Base-by-base conservation (phyloP, 2,797 vertebrate species). In the Muscicapa striata region DNA sequence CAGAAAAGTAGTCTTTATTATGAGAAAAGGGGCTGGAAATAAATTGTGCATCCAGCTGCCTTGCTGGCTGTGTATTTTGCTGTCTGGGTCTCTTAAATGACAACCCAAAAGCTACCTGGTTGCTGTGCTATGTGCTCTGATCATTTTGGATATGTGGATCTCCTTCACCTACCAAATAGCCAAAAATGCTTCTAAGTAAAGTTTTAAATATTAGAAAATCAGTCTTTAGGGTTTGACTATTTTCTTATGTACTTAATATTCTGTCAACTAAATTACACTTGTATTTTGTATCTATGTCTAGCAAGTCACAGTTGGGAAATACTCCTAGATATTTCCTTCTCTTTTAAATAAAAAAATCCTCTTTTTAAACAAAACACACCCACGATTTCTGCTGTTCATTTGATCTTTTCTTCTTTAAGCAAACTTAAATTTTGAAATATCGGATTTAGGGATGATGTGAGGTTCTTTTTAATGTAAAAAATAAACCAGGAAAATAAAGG, bases 1-100 rank as follows among this genome's bases (percentile, higher is more conserved):
- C 87, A 94, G 61, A 83, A 64, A 51, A 89, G 66, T 51, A 51
- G 66, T 55, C 73, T 91, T 92, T 84, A 82, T 93, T 75, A 75
- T 26, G 43, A 84, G 87, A 89, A 91, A 89, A 81, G 66, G 59
- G 62, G 30, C 62, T 90, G 58, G 48, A 75, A 92, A 90, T 81
- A 87, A 92, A 69, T 32, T 59, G 70, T 83, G 55, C 59, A 92
- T 78, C 48, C 66, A 78, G 54, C 74, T 91, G 79, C 66, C 59
- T 95, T 61, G 54, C 79, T 84, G 55, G 41, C 43, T 94, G 19
- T 69, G 34, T 40, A 45, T 81, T 82, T 89, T 93, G 26, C 40
- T 75, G 0, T 76, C 38, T 26, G 32, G 34, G 18, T 51, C 64
- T 74, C 70, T 87, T 58, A 87, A 89, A 73, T 62, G 29, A 82